Conservation (phyloP, 2,888 invertebrate species). For the Colostygia pectinataria region DNA sequence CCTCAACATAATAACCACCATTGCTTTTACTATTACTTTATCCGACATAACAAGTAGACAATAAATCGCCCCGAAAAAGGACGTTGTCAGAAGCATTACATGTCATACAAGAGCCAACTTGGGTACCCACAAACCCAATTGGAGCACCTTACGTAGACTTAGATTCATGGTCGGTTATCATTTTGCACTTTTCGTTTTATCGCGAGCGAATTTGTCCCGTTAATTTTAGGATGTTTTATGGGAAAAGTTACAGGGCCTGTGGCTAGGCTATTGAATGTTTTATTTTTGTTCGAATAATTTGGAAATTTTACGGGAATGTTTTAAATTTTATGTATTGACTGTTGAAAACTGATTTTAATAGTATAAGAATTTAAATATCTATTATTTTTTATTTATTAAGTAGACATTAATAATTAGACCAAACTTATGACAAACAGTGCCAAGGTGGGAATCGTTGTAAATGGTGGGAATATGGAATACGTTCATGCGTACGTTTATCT, state of each 20-base stretch:
- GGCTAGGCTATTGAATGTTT: slow-evolving; percentile 12
- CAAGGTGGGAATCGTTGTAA: too few species aligned
- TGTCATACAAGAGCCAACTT: slow-evolving; percentile 4
- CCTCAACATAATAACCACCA: too few species aligned
- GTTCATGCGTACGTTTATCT: too few species aligned
- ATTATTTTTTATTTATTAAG: too few species aligned
- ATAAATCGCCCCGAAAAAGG: neutral
- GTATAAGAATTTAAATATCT: too few species aligned
- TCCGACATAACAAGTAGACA: too few species aligned
- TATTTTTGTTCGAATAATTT: slow-evolving; percentile 2
- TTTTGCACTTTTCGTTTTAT: slow-evolving; percentile 8
- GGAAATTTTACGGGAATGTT: neutral
- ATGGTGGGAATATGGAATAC: too few species aligned
- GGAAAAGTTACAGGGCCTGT: slow-evolving; percentile 4
- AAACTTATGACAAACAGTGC: too few species aligned
- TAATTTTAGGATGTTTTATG: slow-evolving; percentile 14
- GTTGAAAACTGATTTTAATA: neutral
- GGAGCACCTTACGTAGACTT: neutral
- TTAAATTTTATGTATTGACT: neutral
- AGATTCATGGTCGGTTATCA: slow-evolving; percentile 5
- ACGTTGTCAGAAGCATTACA: slow-evolving; percentile 15
- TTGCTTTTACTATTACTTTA: too few species aligned
- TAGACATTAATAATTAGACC: too few species aligned
- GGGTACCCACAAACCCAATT: slow-evolving; percentile 1
- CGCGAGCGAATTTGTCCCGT: slow-evolving; percentile 11